Evolutionary conservation across 37 sponge, comb jelly and placozoan species (phyloP), one percentile per base, ranked within the genome.

Genomic region (Mnemiopsis leidyi): DNA sequence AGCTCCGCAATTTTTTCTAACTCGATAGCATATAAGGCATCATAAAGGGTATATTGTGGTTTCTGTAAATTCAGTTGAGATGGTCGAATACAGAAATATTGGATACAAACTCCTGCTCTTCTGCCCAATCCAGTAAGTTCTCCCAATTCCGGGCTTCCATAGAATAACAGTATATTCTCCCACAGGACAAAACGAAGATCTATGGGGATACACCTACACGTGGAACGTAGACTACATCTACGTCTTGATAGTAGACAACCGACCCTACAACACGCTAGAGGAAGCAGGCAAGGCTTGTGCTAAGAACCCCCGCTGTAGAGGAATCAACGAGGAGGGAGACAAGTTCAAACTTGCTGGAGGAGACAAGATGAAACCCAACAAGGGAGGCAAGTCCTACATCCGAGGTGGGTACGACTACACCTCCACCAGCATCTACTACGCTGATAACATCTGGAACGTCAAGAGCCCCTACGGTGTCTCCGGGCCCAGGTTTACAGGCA

Each of bases 381-480:
- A 71, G n/a, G 75, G 75, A 29, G 75, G 75, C 5, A 28, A 29
- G 25, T 29, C 30, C 20, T 71, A 71, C 75, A 28, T 28, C 75
- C 26, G 30, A 25, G 75, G 75, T 23, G 75, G 75, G n/a, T 71
- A 71, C 20, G 75, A 71, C 75, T 71, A 71, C n/a, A 71, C 30
- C n/a, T 29, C 30, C 3, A 71, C 75, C 75, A 71, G 75, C 20
- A 71, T 71, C n/a, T 71, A 71, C 75, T 71, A 29, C 30, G 75
- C 75, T 29, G 75, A 71, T 28, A 71, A 28, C 30, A 71, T 71
- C 30, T 71, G 75, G 75, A 71, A 71, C 20, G 75, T 71, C 21
- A 71, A 71, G 75, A 71, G 75, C 20, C 75, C 75, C 21, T 71
- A 71, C 30, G 75, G 25, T 71, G n/a, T 71, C 75, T 23, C 26